Base-by-base conservation (phyloP, 2,797 vertebrate genomes). In the Rhyacichthys aspro region DNA sequence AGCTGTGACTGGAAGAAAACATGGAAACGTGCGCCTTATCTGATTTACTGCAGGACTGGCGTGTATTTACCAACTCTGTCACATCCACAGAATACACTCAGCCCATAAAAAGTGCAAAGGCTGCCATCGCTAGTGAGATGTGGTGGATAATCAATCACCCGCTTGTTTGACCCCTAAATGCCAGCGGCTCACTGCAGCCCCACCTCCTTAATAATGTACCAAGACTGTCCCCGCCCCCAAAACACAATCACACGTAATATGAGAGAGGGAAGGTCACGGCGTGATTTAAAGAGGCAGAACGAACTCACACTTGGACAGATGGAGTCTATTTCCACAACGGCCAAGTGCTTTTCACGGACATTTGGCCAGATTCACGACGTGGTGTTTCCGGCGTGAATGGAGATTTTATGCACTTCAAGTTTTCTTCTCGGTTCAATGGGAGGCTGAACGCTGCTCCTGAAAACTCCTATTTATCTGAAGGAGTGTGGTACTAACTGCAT, bases 301-400 rank as follows among this genome's bases (percentile, higher is more conserved):
- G 7, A 11, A 1, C 6, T 11, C 55, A 69, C 48, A 66, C 53
- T 18, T 19, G 5, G 9, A 67, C 38, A 36, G 59, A 64, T 3
- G 42, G 54, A 79, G 78, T 72, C 82, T 39, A 75, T 79, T 85
- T 79, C 67, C 42, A 70, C 75, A 70, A 63, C 68, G 65, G 59
- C 39, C 54, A 72, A 76, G 62, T 72, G 72, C 38, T 81, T 80
- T 84, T 76, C 62, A 71, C 42, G 23, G 65, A 77, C 54, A 8
- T 67, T 28, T 28, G 23, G 76, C 63, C 38, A 23, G 56, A 16
- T 54, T 56, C 4, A n/a, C 42, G 1, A 55, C 74, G 68, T 28
- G 3, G 23, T 28, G 23, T 28, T 28, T 28, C 23, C n/a, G 28
- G 73, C 64, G 28, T 62, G 67, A 78, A 85, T 76, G 33, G 76